Evolutionary conservation across 2,113 vertebrate species (phyloP).

Genomic region (Aix galericulata): DNA sequence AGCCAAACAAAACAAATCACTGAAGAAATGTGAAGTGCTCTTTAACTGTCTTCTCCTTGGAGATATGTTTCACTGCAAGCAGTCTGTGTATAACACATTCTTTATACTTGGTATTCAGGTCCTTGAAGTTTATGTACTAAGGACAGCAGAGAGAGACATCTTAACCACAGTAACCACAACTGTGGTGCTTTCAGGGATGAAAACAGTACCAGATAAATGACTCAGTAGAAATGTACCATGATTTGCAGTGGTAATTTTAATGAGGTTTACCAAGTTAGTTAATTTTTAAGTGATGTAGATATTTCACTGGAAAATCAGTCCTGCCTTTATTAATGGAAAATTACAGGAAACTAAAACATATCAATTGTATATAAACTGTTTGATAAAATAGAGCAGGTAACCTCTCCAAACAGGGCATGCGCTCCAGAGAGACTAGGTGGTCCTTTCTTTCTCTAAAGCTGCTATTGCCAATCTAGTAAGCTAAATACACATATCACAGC

Average conservation of each 20-base stretch:
- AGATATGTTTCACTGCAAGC: neutral
- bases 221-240: neutral
- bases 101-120: neutral
- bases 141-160: neutral
- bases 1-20: neutral
- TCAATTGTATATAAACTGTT: neutral
- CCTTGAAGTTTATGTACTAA: neutral
- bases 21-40: neutral
- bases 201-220: neutral
- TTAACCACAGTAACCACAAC: neutral
- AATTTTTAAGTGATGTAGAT: neutral
- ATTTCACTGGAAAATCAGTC: neutral
- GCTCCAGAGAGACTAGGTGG: conserved; percentile 27
- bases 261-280: neutral
- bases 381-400: neutral
- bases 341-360: neutral
- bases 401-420: neutral
- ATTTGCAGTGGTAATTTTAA: neutral
- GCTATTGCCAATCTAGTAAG: neutral
- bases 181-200: neutral
- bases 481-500: conserved; percentile 64
- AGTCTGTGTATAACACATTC: neutral
- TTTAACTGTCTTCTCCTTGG: neutral
- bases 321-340: neutral
- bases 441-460: conserved; percentile 23